phyloP scores from a whole-genome alignment of 2,113 vertebrate genomes.

The Myotis lucifugus region DNA sequence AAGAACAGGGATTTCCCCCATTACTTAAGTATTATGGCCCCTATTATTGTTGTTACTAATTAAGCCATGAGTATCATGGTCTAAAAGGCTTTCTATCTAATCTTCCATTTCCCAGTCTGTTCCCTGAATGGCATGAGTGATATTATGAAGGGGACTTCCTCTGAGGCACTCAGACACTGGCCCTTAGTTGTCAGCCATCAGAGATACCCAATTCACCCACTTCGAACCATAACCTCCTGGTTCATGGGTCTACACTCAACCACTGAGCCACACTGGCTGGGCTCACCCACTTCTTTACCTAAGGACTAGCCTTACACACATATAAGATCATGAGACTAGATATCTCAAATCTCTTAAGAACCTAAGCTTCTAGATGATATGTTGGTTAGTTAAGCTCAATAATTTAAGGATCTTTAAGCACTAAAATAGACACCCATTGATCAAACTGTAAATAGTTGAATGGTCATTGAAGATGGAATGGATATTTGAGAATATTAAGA shows the following conservation, averaged over 20 bases:
- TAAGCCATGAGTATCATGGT: neutral
- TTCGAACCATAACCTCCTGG: neutral
- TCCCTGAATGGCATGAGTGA: neutral
- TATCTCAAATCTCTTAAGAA: conserved; percentile 6
- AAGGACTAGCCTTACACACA: neutral
- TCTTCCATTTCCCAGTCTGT: neutral
- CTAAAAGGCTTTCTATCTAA: neutral
- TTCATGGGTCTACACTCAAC: too few species aligned
- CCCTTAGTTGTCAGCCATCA: neutral
- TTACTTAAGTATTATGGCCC: neutral
- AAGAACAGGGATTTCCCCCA: neutral
- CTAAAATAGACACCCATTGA: conserved; percentile 24
- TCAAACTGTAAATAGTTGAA: conserved; percentile 14
- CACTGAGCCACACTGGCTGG: too few species aligned
- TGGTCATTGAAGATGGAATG: neutral
- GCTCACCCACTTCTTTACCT: neutral
- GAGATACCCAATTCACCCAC: neutral
- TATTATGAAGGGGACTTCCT: neutral
- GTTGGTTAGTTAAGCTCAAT: neutral
- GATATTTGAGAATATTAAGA: neutral
- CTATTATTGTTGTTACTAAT: neutral
- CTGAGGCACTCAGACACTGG: neutral
- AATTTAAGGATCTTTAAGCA: conserved; percentile 14
- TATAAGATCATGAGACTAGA: neutral
- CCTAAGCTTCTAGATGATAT: neutral